Evolutionary conservation across 2,113 vertebrate genomes (phyloP), one percentile per base, ranked within the genome.

Genomic region (Budorcas taxicolor): DNA sequence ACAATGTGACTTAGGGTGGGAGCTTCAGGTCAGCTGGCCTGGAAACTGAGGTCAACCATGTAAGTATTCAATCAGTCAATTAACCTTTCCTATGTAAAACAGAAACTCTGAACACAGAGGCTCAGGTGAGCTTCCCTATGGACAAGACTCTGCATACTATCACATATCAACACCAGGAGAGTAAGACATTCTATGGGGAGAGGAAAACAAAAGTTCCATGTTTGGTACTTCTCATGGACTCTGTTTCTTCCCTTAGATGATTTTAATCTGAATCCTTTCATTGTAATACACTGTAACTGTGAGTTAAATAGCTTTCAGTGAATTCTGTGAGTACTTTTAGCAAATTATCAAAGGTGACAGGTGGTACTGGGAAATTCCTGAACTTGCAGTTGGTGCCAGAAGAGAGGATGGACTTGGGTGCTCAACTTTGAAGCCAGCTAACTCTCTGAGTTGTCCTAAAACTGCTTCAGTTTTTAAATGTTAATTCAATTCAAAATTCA

Each of bases 401-500:
- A 86, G 10, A 27, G 45, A 86, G 16, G 27, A 53, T 55, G 27
- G 33, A 50, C 53, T 74, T 64, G 9, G 55, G 88, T 55, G 36
- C 25, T 90, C 57, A 50, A 76, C 67, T 62, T n/a, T 86, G 64
- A 60, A n/a, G 60, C 13, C 13, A 7, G 55, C 89, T 45, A 82
- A n/a, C 12, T 67, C 62, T 82, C 23, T 33, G 45, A 53, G n/a
- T 14, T 90, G 21, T 23, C n/a, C 84, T 76, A 93, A 93, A 96
- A 50, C 40, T n/a, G 52, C n/a, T 43, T 92, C 3, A 7, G 45
- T 40, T 93, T 86, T 95, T 33, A 78, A 92, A 90, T 36, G 43
- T 78, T 86, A 93, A 74, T 50, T 90, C 45, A 84, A 95, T 87
- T 95, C 8, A 60, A 87, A 95, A 60, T 50, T 90, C 93, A 84